These are phyloP conservation scores for Arvicola amphibius DNA, from an alignment of 2,797 vertebrate genomes.

Conservation along the genomic window DNA sequence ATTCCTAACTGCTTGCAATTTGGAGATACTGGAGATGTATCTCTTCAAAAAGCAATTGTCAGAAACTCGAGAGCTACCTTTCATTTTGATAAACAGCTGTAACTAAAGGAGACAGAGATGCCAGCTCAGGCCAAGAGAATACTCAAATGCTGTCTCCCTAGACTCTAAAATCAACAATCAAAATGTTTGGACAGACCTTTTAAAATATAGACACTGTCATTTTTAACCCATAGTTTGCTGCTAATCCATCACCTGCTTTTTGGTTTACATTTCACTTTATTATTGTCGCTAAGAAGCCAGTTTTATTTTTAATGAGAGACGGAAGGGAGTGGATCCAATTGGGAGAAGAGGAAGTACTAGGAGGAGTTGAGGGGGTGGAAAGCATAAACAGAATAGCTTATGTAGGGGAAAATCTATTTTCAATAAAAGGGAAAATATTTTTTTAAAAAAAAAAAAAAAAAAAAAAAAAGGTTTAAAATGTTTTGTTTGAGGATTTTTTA, in stretches of 20 bases:
- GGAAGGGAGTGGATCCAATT: background rate
- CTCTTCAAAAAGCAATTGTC: conserved; percentile 10
- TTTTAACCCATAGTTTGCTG: conserved; percentile 20
- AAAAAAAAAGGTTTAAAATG: no score
- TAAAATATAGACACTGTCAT: background rate
- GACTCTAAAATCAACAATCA: conserved; percentile 13
- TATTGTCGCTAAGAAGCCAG: background rate
- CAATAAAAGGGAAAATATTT: background rate
- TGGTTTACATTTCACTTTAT: background rate
- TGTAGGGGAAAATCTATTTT: background rate
- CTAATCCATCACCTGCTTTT: background rate
- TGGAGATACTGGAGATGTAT: background rate
- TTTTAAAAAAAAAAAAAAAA: no score
- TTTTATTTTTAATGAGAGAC: background rate
- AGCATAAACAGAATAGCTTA: no score
- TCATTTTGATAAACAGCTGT: background rate
- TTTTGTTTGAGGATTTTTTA: background rate
- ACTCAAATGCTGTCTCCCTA: background rate
- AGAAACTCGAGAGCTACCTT: background rate
- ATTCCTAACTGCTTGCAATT: background rate
- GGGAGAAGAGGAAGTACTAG: background rate
- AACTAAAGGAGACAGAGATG: conserved; percentile 10
- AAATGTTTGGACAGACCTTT: conserved; percentile 21
- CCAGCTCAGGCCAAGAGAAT: background rate
- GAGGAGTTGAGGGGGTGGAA: background rate